Base-by-base conservation (phyloP, 2,797 vertebrate species). In the Poliocrania exsul region DNA sequence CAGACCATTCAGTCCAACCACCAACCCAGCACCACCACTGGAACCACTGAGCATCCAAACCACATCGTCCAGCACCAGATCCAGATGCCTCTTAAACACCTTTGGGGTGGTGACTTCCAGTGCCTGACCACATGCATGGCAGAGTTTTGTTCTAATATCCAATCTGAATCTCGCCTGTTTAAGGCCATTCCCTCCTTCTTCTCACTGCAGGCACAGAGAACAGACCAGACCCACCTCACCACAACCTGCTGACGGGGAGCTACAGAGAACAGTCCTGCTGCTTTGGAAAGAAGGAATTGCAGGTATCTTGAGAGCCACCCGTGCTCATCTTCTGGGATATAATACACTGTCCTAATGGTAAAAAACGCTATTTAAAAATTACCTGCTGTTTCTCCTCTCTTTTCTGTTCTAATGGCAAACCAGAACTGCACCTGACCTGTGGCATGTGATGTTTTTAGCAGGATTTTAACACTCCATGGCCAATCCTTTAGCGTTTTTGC, bases 401-500 rank as follows among this genome's bases (percentile, higher is more conserved):
- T 35, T 71, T 72, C 64, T 62, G 64, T 49, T 40, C 53, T 29
- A 28, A 17, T 1, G 16, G 49, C 58, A 69, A 38, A 38, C 19
- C 46, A 47, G 66, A 64, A 35, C 35, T 24, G 18, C 1, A 17
- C 37, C 57, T 56, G 35, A 40, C 18, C 40, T 20, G 28, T 6
- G 47, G 33, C 44, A 5, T 2, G 16, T 1, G 14, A 20, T 29
- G 21, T 13, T 74, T 84, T 18, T 37, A 10, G 4, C 65, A 56
- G 14, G 7, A 7, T 10, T 2, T 5, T 5, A n/a, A 28, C 38
- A 16, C 5, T 47, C 54, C 7, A 6, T 2, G 16, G 40, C 9
- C 81, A 33, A 8, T 25, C 14, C 29, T 42, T 69, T 6, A 21
- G 11, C 3, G 38, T 4, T 51, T 56, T 46, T 71, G 33, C 47